Evolutionary conservation across 2,797 vertebrate species (phyloP), one percentile per base, ranked within the genome.

Genomic region (Ceryle rudis): DNA sequence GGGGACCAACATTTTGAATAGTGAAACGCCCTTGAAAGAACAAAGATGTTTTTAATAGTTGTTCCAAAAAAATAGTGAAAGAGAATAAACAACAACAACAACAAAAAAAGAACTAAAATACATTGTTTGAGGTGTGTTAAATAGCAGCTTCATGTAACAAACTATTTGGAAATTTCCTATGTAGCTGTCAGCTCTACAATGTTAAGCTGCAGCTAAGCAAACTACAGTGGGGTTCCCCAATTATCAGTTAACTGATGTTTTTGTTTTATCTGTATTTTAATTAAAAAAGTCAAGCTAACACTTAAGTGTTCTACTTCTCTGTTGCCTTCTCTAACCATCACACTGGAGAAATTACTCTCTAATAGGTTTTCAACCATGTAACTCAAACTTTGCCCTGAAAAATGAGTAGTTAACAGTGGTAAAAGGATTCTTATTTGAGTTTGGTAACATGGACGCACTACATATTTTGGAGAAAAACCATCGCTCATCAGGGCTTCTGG

Each of bases 1-100:
- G 99, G 19, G 99, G 98, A 81, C 98, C 98, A 81, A 99, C 99
- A 49, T 99, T 99, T 89, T 99, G 99, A 83, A 99, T 98, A 74
- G 98, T 98, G 89, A 99, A 99, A 95, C 97, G 98, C 85, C 99
- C 99, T 96, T 58, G 31, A 21, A 72, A 28, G 47, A 61, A 73
- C 17, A 78, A 10, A 49, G 3, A 26, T 2, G 1, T 3, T 57
- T 84, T 90, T n/a, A 90, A 29, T 10, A 62, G 8, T 10, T 73
- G 13, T 16, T 54, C 33, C 29, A 91, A 70, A 72, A 10, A 65
- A 39, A 61, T 21, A 39, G 7, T 5, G 5, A 28, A 57, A 39
- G 26, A 28, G 25, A 28, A 51, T n/a, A n/a, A 51, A 51, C 28
- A 10, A 10, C 9, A 51, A 17, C 46, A 28, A 9, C 49, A 51